Base-by-base conservation (phyloP, 2,888 invertebrate species). In the Hymenopus coronatus region DNA sequence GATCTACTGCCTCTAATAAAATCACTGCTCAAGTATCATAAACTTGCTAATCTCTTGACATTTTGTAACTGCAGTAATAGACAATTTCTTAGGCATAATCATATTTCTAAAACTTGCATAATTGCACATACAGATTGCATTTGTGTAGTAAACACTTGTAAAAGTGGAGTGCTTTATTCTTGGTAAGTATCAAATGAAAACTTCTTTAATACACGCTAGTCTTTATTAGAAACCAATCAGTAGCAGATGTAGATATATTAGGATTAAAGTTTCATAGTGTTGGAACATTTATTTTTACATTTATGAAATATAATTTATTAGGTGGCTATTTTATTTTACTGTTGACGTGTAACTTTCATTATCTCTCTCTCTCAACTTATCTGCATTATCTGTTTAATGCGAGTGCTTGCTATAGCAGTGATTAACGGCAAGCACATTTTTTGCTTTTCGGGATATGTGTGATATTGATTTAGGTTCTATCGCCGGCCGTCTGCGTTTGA, bases 401-500 rank as follows among this genome's bases (percentile, higher is more conserved):
- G 25, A 25, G 20, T 70, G 20, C 20, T 70, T 70, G 54, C 54
- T 25, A 70, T 70, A 70, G 20, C 6, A 70, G 54, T 87, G 87
- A 87, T 87, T 82, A 82, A 82, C n/a, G 27, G 82, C 30, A 88
- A 81, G 40, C 82, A 25, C 33, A 85, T 33, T 82, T 85, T 85
- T 85, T 82, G 46, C 54, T 84, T 54, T 89, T 83, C 25, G 88
- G 70, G 88, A 87, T 54, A 88, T 84, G 89, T 88, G 89, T 89
- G 88, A 89, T 89, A 89, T 89, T 89, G 89, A 89, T 89, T 89
- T 84, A 88, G 87, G 87, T 82, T 85, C 85, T 84, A 81, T 88
- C 87, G 70, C 54, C 54, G 54, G n/a, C 46, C 46, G 88, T 89
- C 89, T 89, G 88, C 33, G 88, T 87, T 88, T 89, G 89, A 88